phyloP scores from a whole-genome alignment of 2,888 invertebrate genomes.

The Polyploca ridens region DNA sequence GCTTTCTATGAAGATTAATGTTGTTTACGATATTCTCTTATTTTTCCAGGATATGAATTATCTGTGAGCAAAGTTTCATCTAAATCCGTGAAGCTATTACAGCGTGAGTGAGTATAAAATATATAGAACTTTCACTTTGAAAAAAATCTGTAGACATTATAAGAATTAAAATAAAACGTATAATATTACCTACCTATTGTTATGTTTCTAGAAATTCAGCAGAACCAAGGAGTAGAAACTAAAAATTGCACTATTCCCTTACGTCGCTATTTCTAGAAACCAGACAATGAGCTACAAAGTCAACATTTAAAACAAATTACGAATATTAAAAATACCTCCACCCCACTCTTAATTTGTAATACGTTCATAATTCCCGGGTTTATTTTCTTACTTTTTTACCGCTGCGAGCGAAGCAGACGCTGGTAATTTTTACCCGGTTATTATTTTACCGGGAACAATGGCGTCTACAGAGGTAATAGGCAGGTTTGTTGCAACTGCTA shows the following conservation, averaged over 20 bases:
- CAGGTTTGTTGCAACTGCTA: conserved; percentile 76
- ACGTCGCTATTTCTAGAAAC: background rate
- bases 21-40: too few species aligned
- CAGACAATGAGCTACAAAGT: background rate
- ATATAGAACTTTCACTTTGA: too few species aligned
- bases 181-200: too few species aligned
- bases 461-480: conserved; percentile 67
- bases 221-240: background rate
- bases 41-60: too few species aligned
- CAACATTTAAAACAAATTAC: conserved; percentile 8
- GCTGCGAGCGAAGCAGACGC: conserved; percentile 37
- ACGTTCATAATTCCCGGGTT: conserved; percentile 28
- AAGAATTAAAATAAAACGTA: too few species aligned
- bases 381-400: conserved; percentile 23
- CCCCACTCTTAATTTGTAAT: conserved; percentile 26
- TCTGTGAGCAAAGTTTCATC: too few species aligned
- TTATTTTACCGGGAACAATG: conserved; percentile 75
- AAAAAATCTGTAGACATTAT: too few species aligned
- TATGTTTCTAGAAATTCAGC: background rate
- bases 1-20: too few species aligned
- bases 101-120: too few species aligned
- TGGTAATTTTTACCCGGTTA: conserved; percentile 67
- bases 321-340: conserved; percentile 21
- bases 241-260: background rate
- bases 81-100: too few species aligned